Conservation (phyloP, 2,797 vertebrate species). For the Sibirionetta formosa region DNA sequence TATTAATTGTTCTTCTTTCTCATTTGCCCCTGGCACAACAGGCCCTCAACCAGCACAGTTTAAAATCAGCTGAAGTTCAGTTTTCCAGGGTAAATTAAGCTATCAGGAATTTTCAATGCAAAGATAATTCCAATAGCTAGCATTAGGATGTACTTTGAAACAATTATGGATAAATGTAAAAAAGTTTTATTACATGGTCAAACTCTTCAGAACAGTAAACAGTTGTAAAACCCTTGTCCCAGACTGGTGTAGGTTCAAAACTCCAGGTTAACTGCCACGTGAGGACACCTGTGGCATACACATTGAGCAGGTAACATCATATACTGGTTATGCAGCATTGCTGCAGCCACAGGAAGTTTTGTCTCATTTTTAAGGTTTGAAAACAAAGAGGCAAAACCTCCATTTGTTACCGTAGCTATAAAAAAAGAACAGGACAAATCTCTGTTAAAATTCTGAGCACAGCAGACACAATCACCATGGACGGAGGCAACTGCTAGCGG, state of each 20-base stretch:
- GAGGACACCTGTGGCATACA: background rate
- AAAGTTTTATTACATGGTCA: background rate
- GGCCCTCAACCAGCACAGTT: background rate
- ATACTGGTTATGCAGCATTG: background rate
- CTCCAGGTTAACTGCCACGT: background rate
- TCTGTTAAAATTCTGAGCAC: slow-evolving; percentile 55
- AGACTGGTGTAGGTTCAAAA: background rate
- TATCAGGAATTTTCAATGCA: background rate
- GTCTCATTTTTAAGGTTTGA: background rate
- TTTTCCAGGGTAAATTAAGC: background rate
- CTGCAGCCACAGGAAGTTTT: background rate
- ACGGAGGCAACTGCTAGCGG: background rate
- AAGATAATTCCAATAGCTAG: background rate
- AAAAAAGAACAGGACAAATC: slow-evolving; percentile 12
- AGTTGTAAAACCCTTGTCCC: background rate
- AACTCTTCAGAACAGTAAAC: background rate
- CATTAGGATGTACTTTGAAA: background rate
- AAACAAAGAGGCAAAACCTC: slow-evolving; percentile 8
- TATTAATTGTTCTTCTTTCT: background rate
- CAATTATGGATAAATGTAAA: background rate
- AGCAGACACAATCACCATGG: background rate
- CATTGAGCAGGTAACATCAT: background rate
- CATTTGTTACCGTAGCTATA: background rate
- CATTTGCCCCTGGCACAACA: background rate
- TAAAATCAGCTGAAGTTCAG: background rate